Evolutionary conservation across 2,113 vertebrate genomes (phyloP).

Genomic region (Passer montanus): DNA sequence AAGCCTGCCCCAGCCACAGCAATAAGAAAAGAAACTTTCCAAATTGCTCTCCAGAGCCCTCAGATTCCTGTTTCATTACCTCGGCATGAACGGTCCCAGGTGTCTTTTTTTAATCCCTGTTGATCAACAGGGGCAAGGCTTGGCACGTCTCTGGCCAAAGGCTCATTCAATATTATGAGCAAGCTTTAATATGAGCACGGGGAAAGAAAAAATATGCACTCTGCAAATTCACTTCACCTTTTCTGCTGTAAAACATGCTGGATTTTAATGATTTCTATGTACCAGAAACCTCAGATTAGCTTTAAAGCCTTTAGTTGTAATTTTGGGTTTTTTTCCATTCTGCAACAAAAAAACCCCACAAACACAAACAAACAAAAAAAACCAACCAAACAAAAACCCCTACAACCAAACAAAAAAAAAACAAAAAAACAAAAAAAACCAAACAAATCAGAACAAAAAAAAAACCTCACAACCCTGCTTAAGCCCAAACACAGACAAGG

Average conservation of each 20-base stretch:
- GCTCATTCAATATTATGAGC: conserved; percentile 3
- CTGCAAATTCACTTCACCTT: conserved; percentile 43
- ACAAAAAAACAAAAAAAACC: neutral
- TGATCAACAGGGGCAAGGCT: conserved; percentile 42
- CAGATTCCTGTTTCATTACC: conserved; percentile 34
- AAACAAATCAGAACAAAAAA: neutral
- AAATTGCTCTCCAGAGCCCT: conserved; percentile 31
- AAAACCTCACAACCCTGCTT: neutral
- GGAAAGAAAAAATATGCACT: neutral
- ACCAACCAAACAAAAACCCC: neutral
- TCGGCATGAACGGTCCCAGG: neutral
- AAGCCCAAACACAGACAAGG: neutral
- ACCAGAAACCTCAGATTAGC: neutral
- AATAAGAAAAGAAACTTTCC: conserved; percentile 40
- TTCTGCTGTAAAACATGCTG: conserved; percentile 30
- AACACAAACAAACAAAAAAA: neutral
- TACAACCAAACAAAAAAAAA: neutral
- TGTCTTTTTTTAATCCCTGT: conserved; percentile 24
- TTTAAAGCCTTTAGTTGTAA: conserved; percentile 17
- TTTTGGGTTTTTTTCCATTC: neutral
- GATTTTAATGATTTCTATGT: conserved; percentile 51
- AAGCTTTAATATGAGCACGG: neutral
- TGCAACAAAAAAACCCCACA: neutral
- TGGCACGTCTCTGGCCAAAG: neutral
- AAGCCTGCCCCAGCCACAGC: neutral